Base-by-base conservation (phyloP, 1,140 invertebrate genomes). In the Proctacanthus coquilletti region DNA sequence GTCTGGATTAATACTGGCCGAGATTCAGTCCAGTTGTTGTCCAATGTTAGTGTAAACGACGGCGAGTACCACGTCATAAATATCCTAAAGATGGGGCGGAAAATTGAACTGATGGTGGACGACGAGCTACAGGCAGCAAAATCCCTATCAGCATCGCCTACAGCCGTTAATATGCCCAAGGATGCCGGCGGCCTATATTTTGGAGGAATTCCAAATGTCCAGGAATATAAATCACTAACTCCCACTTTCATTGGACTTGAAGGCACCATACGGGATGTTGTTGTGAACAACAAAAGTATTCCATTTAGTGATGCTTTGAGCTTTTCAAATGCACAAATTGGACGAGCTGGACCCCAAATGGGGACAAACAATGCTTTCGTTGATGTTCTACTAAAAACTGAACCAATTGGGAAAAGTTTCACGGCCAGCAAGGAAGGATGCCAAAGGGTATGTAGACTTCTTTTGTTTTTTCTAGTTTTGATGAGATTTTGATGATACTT, bases 241-340 rank as follows among this genome's bases (percentile, higher is more conserved):
- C 54, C 57, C 2, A 56, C 52, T 3, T 57, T 60, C 27, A 46
- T 80, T 11, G 62, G 71, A 41, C 67, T 84, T 14, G 76, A 84
- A 46, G 86, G 86, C 19, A 76, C 80, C 5, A 77, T 92, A 15
- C 76, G 75, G 45, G 81, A 92, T 62, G 70, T 80, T 13, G 74
- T 84, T 38, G 75, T 87, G 42, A 81, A 85, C 52, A 74, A 84
- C 44, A 66, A 72, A 6, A 57, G 80, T 9, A 36, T 84, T 4
- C 67, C 66, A 40, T 75, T 86, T 39, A 73, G 76, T 41, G 59
- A 74, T 25, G 73, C 73, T 4, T 49, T 75, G 13, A 59, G 62
- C 6, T 84, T 84, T 50, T 62, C 72, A 37, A 73, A 75, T 40
- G 82, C 75, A 5, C 65, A 74, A 38, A 80, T 87, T 36, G 84